Evolutionary conservation across 2,797 vertebrate genomes (phyloP).

Genomic region (Alcedo quadribrachys): DNA sequence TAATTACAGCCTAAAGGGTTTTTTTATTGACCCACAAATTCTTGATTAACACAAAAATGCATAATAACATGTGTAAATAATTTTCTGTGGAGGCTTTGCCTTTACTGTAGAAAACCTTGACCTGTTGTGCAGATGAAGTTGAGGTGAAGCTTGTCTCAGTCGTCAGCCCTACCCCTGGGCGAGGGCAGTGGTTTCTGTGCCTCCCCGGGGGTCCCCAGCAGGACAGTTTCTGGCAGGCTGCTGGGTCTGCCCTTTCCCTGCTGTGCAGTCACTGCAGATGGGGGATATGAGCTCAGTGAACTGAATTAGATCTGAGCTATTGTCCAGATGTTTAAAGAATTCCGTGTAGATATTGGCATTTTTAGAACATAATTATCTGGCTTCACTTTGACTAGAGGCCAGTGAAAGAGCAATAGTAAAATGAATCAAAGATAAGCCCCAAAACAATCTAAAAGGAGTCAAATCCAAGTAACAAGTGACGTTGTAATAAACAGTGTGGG

Average conservation of each 20-base stretch:
- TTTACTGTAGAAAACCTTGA: background rate
- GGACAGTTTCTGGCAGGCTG: too few relatives aligned
- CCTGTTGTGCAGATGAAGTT: too few relatives aligned
- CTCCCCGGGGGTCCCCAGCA: too few relatives aligned
- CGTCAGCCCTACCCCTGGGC: fast-evolving
- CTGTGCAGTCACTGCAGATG: background rate
- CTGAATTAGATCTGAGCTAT: background rate
- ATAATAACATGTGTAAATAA: background rate
- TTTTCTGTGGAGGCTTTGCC: background rate
- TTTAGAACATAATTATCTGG: background rate
- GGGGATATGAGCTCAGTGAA: background rate
- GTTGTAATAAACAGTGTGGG: background rate
- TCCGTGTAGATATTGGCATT: background rate
- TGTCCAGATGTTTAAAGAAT: background rate
- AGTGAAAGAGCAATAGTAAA: background rate
- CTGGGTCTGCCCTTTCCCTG: too few relatives aligned
- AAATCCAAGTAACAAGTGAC: background rate
- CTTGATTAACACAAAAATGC: constrained; percentile 7
- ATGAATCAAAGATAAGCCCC: background rate
- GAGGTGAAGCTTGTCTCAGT: background rate
- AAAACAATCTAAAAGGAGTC: background rate
- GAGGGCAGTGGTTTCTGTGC: fast-evolving
- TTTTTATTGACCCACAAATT: background rate
- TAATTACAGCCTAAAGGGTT: constrained; percentile 13
- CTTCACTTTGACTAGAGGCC: background rate